Conservation (phyloP, 2,888 invertebrate genomes). For the Drosophila robusta region DNA sequence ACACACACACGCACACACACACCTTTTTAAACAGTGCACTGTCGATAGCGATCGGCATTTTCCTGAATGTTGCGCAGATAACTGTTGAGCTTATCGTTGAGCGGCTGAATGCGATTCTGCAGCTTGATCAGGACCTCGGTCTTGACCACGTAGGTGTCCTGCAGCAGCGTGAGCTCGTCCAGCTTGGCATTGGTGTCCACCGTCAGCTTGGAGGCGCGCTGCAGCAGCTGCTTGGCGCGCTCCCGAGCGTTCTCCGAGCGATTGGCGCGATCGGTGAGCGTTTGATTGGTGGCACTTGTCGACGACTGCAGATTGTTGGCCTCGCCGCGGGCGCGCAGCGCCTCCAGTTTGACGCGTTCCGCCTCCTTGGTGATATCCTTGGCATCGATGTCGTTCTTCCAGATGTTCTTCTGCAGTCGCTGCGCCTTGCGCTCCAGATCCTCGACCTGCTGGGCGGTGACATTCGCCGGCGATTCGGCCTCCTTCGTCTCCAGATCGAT, state of each 20-base stretch:
- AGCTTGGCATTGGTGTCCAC: constrained; percentile 91
- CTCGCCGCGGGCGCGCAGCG: constrained; percentile 89
- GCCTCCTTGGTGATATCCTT: constrained; percentile 92
- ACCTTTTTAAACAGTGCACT: constrained; percentile 84
- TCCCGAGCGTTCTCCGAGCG: constrained; percentile 92
- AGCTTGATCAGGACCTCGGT: constrained; percentile 87
- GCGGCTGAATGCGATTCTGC: constrained; percentile 87
- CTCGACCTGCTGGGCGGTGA: constrained; percentile 91
- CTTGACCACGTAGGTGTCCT: constrained; percentile 87
- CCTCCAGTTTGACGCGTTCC: constrained; percentile 89
- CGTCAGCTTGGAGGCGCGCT: constrained; percentile 93
- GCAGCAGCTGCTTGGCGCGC: constrained; percentile 91
- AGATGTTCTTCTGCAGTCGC: constrained; percentile 91
- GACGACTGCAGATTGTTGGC: constrained; percentile 85
- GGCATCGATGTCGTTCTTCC: constrained; percentile 93
- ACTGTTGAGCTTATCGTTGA: constrained; percentile 88
- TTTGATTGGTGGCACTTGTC: constrained; percentile 90
- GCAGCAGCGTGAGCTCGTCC: constrained; percentile 88
- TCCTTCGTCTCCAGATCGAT: constrained; percentile 92
- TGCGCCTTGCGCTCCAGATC: constrained; percentile 90
- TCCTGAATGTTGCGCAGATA: constrained; percentile 88
- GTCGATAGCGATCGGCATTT: constrained; percentile 88
- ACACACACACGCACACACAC: background rate
- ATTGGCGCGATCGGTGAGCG: constrained; percentile 90
- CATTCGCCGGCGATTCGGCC: constrained; percentile 92